Base-by-base conservation (phyloP, 2,888 invertebrate species). In the Capitulum mitella region DNA sequence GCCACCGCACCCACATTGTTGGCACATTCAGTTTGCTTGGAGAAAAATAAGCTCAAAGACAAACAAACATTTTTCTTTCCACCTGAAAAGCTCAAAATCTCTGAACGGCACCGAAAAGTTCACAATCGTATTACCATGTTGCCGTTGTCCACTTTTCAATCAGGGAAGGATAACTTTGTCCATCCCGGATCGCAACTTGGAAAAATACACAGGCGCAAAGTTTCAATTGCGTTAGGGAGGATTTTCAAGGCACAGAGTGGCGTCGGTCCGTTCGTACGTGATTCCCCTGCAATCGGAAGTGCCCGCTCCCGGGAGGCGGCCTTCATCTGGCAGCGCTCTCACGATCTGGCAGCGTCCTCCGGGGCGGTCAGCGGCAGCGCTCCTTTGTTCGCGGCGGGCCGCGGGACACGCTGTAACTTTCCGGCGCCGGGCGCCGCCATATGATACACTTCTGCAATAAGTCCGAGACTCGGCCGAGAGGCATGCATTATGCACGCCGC, bases 131-230 rank as follows among this genome's bases (percentile, higher is more conserved):
- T 64, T 64, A 34, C 58, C 26, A 34, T 34, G 14, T 64, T 64
- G n/a, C 64, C 19, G 32, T 34, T 64, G 64, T 16, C 64, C 64
- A 64, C 64, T 64, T 64, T 64, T 64, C 64, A 64, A 64, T 64
- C 64, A 64, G 34, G 34, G 3, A 34, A 2, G 32, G 16, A 64
- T 64, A 64, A 64, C 64, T 64, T 64, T 64, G 64, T 64, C 64
- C 64, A 34, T 64, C 34, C 64, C 64, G 14, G 64, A 64, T 64
- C 32, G 19, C 64, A 64, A 64, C 64, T 64, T 64, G 64, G 64
- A 64, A 64, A 64, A 64, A 64, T 64, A 64, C 64, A 64, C 64
- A 64, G 34, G 64, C 64, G 19, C 64, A 34, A 64, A 64, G 64
- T 64, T 64, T 64, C 64, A 64, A 64, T 64, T 64, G 64, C 19